Evolutionary conservation across 2,888 invertebrate genomes (phyloP).

Genomic region (Synergus japonicus): DNA sequence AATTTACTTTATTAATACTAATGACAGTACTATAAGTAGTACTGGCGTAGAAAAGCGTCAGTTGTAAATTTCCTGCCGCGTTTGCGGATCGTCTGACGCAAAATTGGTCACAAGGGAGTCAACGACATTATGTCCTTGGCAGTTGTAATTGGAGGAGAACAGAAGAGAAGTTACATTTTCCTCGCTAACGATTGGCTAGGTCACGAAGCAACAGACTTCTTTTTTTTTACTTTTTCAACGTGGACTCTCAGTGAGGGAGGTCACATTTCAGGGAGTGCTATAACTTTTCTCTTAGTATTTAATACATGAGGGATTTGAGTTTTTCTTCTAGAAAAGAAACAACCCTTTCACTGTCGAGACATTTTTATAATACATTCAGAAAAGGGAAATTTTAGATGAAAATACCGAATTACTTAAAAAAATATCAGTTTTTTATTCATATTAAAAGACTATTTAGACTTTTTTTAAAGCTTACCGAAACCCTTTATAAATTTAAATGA

Average conservation of each 20-base stretch:
- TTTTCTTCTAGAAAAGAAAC: background rate
- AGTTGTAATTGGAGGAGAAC: conserved; percentile 33
- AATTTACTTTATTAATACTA: too few relatives aligned
- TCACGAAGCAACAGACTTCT: conserved; percentile 32
- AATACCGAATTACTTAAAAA: background rate
- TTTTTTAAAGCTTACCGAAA: background rate
- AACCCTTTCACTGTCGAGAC: background rate
- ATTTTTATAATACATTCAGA: background rate
- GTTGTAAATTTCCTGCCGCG: too few relatives aligned
- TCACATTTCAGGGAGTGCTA: conserved; percentile 19
- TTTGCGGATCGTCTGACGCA: conserved; percentile 9
- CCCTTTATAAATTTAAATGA: too few relatives aligned
- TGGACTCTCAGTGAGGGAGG: background rate
- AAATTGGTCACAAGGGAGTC: conserved; percentile 34
- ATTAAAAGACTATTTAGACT: background rate
- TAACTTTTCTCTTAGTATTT: background rate
- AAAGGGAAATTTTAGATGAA: background rate
- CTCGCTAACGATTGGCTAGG: conserved; percentile 35
- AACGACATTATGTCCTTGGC: conserved; percentile 10
- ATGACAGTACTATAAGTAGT: too few relatives aligned
- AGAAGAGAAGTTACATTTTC: conserved; percentile 28
- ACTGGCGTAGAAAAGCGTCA: too few relatives aligned
- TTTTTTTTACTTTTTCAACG: background rate
- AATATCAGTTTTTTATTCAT: background rate
- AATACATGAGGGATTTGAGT: conserved; percentile 7